These are phyloP conservation scores for Penaeus japonicus DNA, from an alignment of 1,140 invertebrate genomes.

Conservation along the genomic window DNA sequence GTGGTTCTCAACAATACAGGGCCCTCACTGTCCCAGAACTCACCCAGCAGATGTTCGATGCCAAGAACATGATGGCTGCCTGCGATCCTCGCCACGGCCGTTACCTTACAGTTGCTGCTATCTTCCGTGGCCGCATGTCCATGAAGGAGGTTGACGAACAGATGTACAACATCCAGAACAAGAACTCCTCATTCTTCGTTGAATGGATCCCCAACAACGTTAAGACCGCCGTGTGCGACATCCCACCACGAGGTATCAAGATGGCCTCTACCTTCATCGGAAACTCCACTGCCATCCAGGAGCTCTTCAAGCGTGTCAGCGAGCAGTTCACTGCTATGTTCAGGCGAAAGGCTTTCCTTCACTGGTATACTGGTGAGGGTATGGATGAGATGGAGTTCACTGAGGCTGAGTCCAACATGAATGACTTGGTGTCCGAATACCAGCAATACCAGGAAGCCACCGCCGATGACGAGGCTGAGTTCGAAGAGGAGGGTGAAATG, in stretches of 20 bases:
- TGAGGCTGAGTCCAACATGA: conserved; percentile 47
- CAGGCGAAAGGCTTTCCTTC: conserved; percentile 47
- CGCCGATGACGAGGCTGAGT: conserved; percentile 43
- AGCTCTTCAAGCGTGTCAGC: conserved; percentile 42
- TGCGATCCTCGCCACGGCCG: conserved; percentile 44
- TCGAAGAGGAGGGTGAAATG: conserved; percentile 47
- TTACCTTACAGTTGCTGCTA: conserved; percentile 44
- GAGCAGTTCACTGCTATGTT: conserved; percentile 51
- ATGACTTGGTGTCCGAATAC: conserved; percentile 41
- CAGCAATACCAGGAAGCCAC: conserved; percentile 49
- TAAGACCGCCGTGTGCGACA: conserved; percentile 46
- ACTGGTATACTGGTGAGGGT: conserved; percentile 48
- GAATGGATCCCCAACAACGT: conserved; percentile 54
- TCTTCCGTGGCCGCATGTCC: conserved; percentile 49
- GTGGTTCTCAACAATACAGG: conserved; percentile 48
- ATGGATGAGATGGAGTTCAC: conserved; percentile 53
- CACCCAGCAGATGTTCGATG: conserved; percentile 50
- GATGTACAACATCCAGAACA: conserved; percentile 51
- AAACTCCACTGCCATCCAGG: conserved; percentile 47
- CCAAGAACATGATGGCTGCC: conserved; percentile 54
- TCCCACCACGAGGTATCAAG: conserved; percentile 48
- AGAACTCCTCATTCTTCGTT: conserved; percentile 51
- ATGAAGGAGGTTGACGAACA: conserved; percentile 53
- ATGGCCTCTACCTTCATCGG: conserved; percentile 52
- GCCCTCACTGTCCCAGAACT: conserved; percentile 49